Evolutionary conservation across 2,113 vertebrate species (phyloP).

Genomic region (Leptobrachium ailaonicum): DNA sequence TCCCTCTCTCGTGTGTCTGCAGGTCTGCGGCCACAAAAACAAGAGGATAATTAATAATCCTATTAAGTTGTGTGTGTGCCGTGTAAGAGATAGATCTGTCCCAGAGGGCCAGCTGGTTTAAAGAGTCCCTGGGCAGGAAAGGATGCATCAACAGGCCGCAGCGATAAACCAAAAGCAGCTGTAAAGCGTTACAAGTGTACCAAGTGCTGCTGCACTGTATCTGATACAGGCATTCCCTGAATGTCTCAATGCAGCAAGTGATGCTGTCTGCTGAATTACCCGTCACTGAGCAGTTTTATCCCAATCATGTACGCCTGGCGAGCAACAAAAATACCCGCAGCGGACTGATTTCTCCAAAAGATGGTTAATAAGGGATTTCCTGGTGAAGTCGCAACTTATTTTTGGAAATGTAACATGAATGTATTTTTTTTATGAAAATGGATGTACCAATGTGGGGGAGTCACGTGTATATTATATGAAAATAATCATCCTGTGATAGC

Average conservation of each 20-base stretch:
- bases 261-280: neutral
- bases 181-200: slow-evolving; percentile 15
- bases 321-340: neutral
- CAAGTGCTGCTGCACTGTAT: neutral
- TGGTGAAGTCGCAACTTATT: too few species aligned
- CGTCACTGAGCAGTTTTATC: neutral
- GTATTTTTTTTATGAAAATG: too few species aligned
- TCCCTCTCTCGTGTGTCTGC: slow-evolving; percentile 34
- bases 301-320: neutral
- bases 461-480: too few species aligned
- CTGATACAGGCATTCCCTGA: neutral
- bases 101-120: slow-evolving; percentile 32
- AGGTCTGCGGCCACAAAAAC: slow-evolving; percentile 46
- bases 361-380: too few species aligned
- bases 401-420: too few species aligned
- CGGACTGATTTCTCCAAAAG: neutral
- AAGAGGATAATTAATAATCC: slow-evolving; percentile 47
- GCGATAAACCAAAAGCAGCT: neutral
- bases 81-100: slow-evolving; percentile 30
- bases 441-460: too few species aligned
- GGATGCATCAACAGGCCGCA: slow-evolving; percentile 17
- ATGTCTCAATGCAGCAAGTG: slow-evolving; percentile 18
- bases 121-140: slow-evolving; percentile 36
- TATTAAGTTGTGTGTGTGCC: slow-evolving; percentile 33
- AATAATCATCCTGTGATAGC: too few species aligned